Evolutionary conservation across 2,113 vertebrate genomes (phyloP).

Genomic region (Cyprinodon variegatus): DNA sequence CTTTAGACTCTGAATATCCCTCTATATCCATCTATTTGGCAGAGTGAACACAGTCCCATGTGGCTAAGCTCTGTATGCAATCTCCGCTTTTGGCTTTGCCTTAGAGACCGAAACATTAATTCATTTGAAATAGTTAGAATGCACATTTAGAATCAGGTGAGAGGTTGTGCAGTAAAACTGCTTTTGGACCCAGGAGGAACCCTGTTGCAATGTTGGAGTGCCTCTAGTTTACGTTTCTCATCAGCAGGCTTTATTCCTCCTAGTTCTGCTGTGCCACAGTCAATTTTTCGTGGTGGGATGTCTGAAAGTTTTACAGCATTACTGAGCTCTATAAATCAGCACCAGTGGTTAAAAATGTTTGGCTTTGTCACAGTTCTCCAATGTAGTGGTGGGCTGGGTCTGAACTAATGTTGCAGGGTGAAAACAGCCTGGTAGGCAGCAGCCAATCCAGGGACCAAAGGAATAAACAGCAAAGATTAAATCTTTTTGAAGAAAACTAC

Average conservation of each 20-base stretch:
- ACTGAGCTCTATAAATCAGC: slow-evolving; percentile 75
- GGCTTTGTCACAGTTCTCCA: slow-evolving; percentile 76
- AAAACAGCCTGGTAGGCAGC: slow-evolving; percentile 55
- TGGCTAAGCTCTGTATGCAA: slow-evolving; percentile 58
- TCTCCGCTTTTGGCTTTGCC: slow-evolving; percentile 52
- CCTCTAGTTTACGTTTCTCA: slow-evolving; percentile 45
- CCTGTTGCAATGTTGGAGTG: slow-evolving; percentile 37
- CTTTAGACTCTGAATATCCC: slow-evolving; percentile 69
- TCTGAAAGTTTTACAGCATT: slow-evolving; percentile 67
- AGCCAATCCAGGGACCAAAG: slow-evolving; percentile 34
- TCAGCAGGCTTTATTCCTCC: slow-evolving; percentile 44
- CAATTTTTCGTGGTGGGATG: slow-evolving; percentile 53
- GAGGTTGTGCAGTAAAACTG: slow-evolving; percentile 49
- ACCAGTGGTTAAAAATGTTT: slow-evolving; percentile 68
- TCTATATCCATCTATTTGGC: slow-evolving; percentile 75
- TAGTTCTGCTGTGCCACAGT: slow-evolving; percentile 22
- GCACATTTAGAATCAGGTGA: slow-evolving; percentile 58
- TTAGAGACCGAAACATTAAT: slow-evolving; percentile 54
- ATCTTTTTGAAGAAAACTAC: slow-evolving; percentile 13
- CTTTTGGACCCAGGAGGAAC: slow-evolving; percentile 52
- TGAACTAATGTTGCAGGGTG: slow-evolving; percentile 50
- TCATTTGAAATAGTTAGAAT: slow-evolving; percentile 61
- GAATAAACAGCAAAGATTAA: slow-evolving; percentile 25
- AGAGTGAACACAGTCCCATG: slow-evolving; percentile 63
- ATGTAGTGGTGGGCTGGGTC: slow-evolving; percentile 62